A percentile compares a stretch with the other conserved stretches of the same genome.
Evolutionary conservation across 2,797 vertebrate genomes (phyloP).

Genomic region (Notolabrus celidotus): DNA sequence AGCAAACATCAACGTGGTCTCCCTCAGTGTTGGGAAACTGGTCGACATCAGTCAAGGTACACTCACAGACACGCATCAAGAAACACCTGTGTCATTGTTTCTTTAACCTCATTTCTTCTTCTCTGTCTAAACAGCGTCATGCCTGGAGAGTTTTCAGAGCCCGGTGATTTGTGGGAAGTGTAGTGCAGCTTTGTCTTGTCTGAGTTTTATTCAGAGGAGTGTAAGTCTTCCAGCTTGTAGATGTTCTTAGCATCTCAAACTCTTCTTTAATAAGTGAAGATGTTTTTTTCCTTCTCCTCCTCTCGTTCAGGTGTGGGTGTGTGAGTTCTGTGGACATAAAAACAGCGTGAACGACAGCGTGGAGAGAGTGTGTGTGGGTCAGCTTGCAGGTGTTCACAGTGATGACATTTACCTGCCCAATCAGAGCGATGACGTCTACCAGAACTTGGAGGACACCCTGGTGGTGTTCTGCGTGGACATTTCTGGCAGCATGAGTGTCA

Average conservation of each 20-base stretch:
- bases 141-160: slow-evolving; percentile 62
- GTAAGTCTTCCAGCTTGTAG: slow-evolving; percentile 52
- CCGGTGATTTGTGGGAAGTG: slow-evolving; percentile 81
- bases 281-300: not conserved
- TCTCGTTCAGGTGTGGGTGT: slow-evolving; percentile 78
- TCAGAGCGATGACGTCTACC: slow-evolving; percentile 73
- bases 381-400: slow-evolving; percentile 23
- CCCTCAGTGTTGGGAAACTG: slow-evolving; percentile 73
- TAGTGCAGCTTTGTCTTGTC: slow-evolving; percentile 72
- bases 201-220: slow-evolving; percentile 58
- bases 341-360: slow-evolving; percentile 40
- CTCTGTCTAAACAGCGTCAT: slow-evolving; percentile 41
- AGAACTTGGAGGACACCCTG: slow-evolving; percentile 81
- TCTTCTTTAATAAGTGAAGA: too few species aligned
- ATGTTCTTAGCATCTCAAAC: too few species aligned
- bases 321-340: slow-evolving; percentile 83
- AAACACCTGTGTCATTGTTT: not conserved
- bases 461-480: slow-evolving; percentile 87
- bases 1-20: slow-evolving; percentile 82
- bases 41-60: slow-evolving; percentile 76
- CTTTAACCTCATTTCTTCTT: not conserved
- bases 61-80: not conserved
- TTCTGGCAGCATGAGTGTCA: slow-evolving; percentile 88
- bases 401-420: slow-evolving; percentile 78
- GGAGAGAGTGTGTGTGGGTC: slow-evolving; percentile 17